phyloP scores from a whole-genome alignment of 2,888 invertebrate species.

The Drosophila anceps region DNA sequence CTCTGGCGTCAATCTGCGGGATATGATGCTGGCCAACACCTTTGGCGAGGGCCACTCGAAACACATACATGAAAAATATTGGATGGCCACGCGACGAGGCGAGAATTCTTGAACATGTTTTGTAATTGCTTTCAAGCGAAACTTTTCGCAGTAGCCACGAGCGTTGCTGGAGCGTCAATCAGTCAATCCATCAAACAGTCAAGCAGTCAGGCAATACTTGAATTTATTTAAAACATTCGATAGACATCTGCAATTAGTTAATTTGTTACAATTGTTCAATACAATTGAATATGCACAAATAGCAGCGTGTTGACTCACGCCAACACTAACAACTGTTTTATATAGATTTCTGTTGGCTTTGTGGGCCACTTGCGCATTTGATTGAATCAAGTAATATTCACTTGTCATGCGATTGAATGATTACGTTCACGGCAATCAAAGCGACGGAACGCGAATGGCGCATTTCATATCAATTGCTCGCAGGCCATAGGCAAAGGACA shows the following conservation, averaged over 20 bases:
- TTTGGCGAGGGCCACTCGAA: slow-evolving; percentile 55
- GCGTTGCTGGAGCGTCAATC: slow-evolving; percentile 47
- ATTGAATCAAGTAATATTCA: slow-evolving; percentile 64
- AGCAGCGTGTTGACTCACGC: not conserved
- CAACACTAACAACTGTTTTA: not conserved
- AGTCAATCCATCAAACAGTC: slow-evolving; percentile 52
- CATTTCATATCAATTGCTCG: slow-evolving; percentile 21
- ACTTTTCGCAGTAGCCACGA: slow-evolving; percentile 43
- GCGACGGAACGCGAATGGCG: slow-evolving; percentile 21
- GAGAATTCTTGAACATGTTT: slow-evolving; percentile 45
- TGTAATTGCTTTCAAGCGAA: slow-evolving; percentile 71
- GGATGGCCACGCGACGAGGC: slow-evolving; percentile 12
- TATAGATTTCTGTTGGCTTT: slow-evolving; percentile 1
- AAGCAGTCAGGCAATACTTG: slow-evolving; percentile 42
- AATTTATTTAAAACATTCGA: slow-evolving; percentile 41
- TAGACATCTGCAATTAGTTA: slow-evolving; percentile 66
- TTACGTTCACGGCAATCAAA: slow-evolving; percentile 54
- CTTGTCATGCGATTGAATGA: slow-evolving; percentile 73
- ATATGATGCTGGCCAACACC: slow-evolving; percentile 62
- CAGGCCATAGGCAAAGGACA: not conserved
- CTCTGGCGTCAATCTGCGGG: slow-evolving; percentile 44
- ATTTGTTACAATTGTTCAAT: slow-evolving; percentile 46
- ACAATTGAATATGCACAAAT: slow-evolving; percentile 26
- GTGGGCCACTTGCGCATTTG: slow-evolving; percentile 26
- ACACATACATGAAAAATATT: slow-evolving; percentile 11